phyloP scores from a whole-genome alignment of 1,140 invertebrate genomes.

The Chironomus tepperi region DNA sequence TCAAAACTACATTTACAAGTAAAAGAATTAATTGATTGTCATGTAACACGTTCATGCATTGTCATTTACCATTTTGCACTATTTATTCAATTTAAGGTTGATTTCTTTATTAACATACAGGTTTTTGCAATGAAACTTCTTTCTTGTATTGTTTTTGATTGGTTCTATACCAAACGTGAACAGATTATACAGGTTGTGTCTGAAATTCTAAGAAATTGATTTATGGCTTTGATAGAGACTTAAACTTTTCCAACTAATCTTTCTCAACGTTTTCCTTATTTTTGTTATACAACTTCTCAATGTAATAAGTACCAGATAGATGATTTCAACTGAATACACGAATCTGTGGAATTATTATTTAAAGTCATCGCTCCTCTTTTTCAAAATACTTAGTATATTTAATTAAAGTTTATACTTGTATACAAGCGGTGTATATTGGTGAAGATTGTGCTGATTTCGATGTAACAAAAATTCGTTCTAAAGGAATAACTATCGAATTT shows the following conservation, averaged over 20 bases:
- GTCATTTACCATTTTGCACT: conserved; percentile 12
- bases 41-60: conserved; percentile 7
- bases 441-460: too few relatives aligned
- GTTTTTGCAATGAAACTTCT: background rate
- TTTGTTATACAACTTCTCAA: too few relatives aligned
- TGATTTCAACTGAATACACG: too few relatives aligned
- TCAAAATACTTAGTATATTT: too few relatives aligned
- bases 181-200: conserved; percentile 12
- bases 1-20: background rate
- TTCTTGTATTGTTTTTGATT: conserved; percentile 7
- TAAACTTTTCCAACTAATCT: conserved; percentile 8
- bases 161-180: background rate
- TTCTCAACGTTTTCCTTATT: too few relatives aligned
- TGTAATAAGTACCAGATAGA: too few relatives aligned
- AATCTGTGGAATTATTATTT: too few relatives aligned
- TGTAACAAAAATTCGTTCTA: too few relatives aligned
- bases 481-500: background rate
- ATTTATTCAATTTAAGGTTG: conserved; percentile 9
- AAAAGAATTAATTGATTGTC: conserved; percentile 14
- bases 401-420: too few relatives aligned
- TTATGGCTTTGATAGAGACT: background rate
- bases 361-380: too few relatives aligned
- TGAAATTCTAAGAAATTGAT: conserved; percentile 8
- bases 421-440: too few relatives aligned
- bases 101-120: conserved; percentile 2